Percentiles rank a stretch among this genome's conserved stretches.
Evolutionary conservation across 2,888 invertebrate genomes (phyloP).

Genomic region (Drosophila anomelani): DNA sequence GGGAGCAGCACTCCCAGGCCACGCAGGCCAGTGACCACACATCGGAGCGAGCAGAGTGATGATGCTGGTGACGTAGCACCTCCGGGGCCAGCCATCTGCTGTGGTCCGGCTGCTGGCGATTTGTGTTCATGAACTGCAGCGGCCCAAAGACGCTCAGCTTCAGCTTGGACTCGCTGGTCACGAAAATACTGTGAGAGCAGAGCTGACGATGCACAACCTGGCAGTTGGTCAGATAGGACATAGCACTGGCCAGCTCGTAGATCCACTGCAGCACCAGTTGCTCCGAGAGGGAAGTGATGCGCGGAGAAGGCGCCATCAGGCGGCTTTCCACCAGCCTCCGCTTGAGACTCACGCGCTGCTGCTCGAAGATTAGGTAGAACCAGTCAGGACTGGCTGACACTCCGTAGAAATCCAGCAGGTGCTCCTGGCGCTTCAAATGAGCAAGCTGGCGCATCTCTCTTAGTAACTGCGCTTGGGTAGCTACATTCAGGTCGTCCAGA

Average conservation of each 20-base stretch:
- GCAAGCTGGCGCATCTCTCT: slow-evolving; percentile 90
- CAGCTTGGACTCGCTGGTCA: slow-evolving; percentile 88
- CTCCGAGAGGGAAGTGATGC: slow-evolving; percentile 88
- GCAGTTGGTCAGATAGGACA: slow-evolving; percentile 89
- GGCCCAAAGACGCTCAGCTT: slow-evolving; percentile 92
- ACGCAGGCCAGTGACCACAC: slow-evolving; percentile 94
- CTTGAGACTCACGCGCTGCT: slow-evolving; percentile 89
- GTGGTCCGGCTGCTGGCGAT: slow-evolving; percentile 88
- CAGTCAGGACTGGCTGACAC: slow-evolving; percentile 92
- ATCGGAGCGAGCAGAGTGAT: slow-evolving; percentile 90
- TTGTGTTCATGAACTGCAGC: slow-evolving; percentile 87
- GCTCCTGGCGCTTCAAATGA: slow-evolving; percentile 89
- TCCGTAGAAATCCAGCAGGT: slow-evolving; percentile 90
- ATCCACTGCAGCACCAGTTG: slow-evolving; percentile 88
- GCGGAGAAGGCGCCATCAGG: slow-evolving; percentile 81
- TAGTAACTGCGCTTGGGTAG: slow-evolving; percentile 86
- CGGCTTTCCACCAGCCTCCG: slow-evolving; percentile 88
- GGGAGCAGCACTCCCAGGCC: slow-evolving; percentile 92
- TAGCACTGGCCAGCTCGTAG: slow-evolving; percentile 89
- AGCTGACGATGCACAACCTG: slow-evolving; percentile 90
- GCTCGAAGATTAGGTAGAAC: slow-evolving; percentile 90
- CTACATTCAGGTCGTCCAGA: slow-evolving; percentile 85
- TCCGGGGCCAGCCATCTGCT: slow-evolving; percentile 93
- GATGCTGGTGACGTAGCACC: slow-evolving; percentile 88
- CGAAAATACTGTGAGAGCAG: slow-evolving; percentile 89